Conservation (phyloP, 2,888 invertebrate genomes). For the Patella pellucida region DNA sequence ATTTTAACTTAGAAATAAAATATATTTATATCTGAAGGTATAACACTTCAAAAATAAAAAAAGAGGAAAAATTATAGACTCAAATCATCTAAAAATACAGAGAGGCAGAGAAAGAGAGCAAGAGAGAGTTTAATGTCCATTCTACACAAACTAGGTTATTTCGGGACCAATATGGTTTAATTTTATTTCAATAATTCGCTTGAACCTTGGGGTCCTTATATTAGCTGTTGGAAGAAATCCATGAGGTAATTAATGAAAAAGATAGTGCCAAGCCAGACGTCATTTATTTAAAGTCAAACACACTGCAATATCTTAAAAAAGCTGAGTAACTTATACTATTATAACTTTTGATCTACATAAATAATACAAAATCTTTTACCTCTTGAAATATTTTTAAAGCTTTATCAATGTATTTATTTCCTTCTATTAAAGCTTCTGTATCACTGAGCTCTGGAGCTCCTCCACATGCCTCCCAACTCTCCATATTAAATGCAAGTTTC, state of each 20-base stretch:
- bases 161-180: too few species aligned
- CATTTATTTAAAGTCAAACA: background rate
- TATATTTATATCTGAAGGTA: too few species aligned
- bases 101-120: too few species aligned
- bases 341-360: background rate
- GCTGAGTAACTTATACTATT: background rate
- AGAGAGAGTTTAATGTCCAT: too few species aligned
- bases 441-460: constrained; percentile 61
- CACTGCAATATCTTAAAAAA: background rate
- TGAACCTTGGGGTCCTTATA: too few species aligned
- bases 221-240: too few species aligned
- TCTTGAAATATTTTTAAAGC: constrained; percentile 67
- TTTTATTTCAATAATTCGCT: too few species aligned
- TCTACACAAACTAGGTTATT: too few species aligned
- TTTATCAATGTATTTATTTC: constrained; percentile 67
- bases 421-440: constrained; percentile 61
- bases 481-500: constrained; percentile 69
- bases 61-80: too few species aligned
- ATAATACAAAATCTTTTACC: constrained; percentile 40
- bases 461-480: constrained; percentile 69
- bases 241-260: background rate
- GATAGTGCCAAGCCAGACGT: background rate
- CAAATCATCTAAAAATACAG: too few species aligned
- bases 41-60: too few species aligned
- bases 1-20: too few species aligned